A percentile compares a stretch with the other conserved stretches of the same genome.
Evolutionary conservation across 2,797 vertebrate genomes (phyloP).

Genomic region (Sternotherus odoratus): DNA sequence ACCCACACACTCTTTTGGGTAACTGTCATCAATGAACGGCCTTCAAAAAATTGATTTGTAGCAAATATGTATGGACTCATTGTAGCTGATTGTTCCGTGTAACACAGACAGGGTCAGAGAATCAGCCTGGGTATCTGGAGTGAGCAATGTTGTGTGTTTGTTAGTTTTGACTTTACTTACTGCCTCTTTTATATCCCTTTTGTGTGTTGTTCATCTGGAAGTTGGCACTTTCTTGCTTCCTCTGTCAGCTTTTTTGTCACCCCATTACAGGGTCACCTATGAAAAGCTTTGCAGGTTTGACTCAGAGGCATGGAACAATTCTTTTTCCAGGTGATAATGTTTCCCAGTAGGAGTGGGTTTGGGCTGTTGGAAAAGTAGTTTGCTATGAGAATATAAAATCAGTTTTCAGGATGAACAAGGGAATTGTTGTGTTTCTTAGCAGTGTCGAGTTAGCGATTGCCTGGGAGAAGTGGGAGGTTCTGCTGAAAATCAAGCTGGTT

Average conservation of each 20-base stretch:
- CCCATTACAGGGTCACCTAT: constrained; percentile 41
- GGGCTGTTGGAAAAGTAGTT: constrained; percentile 55
- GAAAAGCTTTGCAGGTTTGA: constrained; percentile 69
- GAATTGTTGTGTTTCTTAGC: constrained; percentile 46
- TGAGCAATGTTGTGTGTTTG: background rate
- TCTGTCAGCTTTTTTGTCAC: constrained; percentile 45
- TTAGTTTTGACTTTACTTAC: constrained; percentile 63
- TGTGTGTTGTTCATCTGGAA: constrained; percentile 59
- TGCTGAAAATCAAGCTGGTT: background rate
- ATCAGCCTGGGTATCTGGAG: constrained; percentile 7
- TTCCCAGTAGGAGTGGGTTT: constrained; percentile 52
- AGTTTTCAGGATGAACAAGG: constrained; percentile 43
- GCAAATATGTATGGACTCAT: background rate
- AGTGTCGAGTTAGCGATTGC: constrained; percentile 20
- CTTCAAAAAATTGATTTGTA: background rate
- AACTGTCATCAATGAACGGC: background rate
- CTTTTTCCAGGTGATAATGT: constrained; percentile 69
- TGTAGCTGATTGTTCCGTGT: constrained; percentile 4
- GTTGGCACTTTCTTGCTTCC: constrained; percentile 46
- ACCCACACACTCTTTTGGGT: background rate
- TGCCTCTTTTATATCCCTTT: constrained; percentile 68
- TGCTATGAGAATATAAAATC: constrained; percentile 68
- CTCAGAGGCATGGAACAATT: constrained; percentile 52
- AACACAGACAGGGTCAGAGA: constrained; percentile 11
- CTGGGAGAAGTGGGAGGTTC: background rate